These are phyloP conservation scores for Mythimna lalbum DNA, from an alignment of 2,888 invertebrate genomes.

Conservation along the genomic window DNA sequence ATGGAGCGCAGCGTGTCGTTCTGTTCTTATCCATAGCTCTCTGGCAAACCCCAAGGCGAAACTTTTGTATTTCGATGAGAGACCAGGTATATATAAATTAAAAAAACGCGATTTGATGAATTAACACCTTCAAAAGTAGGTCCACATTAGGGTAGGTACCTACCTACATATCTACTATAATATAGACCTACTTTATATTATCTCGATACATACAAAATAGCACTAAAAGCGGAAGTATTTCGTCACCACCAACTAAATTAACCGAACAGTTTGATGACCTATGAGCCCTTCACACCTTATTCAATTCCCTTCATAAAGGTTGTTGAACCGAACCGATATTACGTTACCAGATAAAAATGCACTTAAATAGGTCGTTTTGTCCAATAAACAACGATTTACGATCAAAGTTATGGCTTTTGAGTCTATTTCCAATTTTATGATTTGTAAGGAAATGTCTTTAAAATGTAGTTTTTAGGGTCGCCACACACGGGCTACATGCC, in stretches of 20 bases:
- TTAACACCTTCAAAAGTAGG: no score
- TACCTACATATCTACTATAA: no score
- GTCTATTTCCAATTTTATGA: constrained; percentile 71
- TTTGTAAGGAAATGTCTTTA: constrained; percentile 14
- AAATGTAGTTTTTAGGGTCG: no score
- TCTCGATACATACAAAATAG: background rate
- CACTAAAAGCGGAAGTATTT: constrained; percentile 2
- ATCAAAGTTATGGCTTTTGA: constrained; percentile 66
- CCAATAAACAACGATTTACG: constrained; percentile 62
- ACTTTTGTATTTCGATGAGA: no score
- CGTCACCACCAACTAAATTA: background rate
- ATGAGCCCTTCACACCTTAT: constrained; percentile 23
- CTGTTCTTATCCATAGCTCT: no score
- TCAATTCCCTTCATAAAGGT: constrained; percentile 41
- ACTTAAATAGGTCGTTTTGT: constrained; percentile 48
- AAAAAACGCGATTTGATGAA: no score
- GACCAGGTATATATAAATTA: no score
- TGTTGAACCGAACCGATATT: constrained; percentile 9
- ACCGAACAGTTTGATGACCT: constrained; percentile 32
- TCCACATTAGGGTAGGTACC: no score
- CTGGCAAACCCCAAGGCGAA: no score
- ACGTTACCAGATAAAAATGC: constrained; percentile 20
- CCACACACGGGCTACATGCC: no score
- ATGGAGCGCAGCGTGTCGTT: no score
- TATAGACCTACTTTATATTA: no score